Evolutionary conservation across 2,797 vertebrate species (phyloP).

Genomic region (Cryptoprocta ferox): DNA sequence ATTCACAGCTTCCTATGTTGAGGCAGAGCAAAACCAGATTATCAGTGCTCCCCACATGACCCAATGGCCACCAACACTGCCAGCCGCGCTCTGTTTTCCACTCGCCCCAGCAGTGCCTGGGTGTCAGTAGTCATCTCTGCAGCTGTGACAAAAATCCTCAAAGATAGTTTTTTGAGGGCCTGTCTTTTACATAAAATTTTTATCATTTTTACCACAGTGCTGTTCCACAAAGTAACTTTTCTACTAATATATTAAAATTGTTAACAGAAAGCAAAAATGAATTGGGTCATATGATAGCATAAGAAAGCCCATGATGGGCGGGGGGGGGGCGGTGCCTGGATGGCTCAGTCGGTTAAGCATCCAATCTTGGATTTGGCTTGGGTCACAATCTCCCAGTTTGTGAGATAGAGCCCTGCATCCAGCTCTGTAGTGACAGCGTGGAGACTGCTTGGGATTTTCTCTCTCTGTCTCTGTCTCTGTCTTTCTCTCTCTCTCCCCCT

Average conservation of each 20-base stretch:
- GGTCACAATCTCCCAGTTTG: no score
- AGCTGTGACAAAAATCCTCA: neutral
- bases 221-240: neutral
- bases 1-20: neutral
- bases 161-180: neutral
- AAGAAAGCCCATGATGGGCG: neutral
- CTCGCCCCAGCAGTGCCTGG: rapidly evolving
- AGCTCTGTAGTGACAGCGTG: no score
- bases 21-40: neutral
- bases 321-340: no score
- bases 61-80: no score
- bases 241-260: neutral
- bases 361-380: no score
- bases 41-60: neutral
- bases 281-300: neutral
- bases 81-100: neutral
- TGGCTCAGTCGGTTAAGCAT: no score
- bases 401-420: no score
- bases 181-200: neutral
- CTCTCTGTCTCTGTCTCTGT: no score
- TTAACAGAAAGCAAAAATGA: conserved; percentile 30
- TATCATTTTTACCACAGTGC: conserved; percentile 6
- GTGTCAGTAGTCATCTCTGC: neutral
- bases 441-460: no score
- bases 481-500: rapidly evolving